Base-by-base conservation (phyloP, 2,113 vertebrate species). In the Syngnathus scovelli region DNA sequence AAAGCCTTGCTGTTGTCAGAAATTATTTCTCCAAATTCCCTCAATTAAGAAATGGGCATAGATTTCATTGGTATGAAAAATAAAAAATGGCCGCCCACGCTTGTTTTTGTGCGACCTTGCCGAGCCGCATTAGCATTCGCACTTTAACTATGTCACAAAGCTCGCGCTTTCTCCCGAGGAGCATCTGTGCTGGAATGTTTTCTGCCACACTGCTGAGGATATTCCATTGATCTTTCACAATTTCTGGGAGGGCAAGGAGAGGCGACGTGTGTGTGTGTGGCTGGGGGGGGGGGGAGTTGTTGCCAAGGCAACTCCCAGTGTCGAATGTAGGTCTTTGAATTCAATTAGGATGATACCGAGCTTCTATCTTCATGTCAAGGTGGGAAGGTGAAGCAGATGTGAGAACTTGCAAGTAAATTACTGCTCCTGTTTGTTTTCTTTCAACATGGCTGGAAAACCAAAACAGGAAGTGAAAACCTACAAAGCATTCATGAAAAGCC, bases 241-340 rank as follows among this genome's bases (percentile, higher is more conserved):
- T 87, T 82, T 87, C 75, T 39, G 74, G 76, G 69, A 68, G 69
- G 72, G 52, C 5, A 19, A 33, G 27, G 27, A 33, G 27, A 33
- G 27, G 27, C 27, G 27, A 33, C 27, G 27, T 64, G 16, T 23
- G 33, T 9, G 18, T 19, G 18, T 12, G 23, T 43, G 48, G 6
- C 6, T 7, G 48, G 48, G 5, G 69, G 78, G 80, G 1, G 44
- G 21, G 68, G 72, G 69, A 66, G 78, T 86, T 78, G 90, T 92
- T 92, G 85, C 90, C 86, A 91, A 68, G 86, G 88, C 87, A 91
- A 90, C 90, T 84, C 85, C 0, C 72, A 71, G 63, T 71, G 78
- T 81, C 85, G 82, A 90, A 91, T 89, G 78, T 82, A 85, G 87
- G 87, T 84, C 89, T 90, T 86, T 89, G 88, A 90, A 90, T 90